Percentiles rank a stretch among this genome's conserved stretches.
Evolutionary conservation across 2,797 vertebrate genomes (phyloP).

Genomic region (Arvicola amphibius): DNA sequence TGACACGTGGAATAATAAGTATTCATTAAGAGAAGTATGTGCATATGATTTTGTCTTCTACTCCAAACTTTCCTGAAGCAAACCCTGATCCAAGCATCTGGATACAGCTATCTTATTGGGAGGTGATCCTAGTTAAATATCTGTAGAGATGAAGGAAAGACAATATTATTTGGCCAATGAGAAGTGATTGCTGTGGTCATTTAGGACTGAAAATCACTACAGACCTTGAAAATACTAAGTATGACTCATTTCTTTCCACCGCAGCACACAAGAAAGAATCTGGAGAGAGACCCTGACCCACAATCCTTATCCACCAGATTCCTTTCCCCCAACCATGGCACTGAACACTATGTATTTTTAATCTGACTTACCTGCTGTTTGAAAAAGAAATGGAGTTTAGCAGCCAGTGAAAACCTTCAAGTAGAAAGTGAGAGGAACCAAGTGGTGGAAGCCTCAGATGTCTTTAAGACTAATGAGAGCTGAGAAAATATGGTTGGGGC

Average conservation of each 20-base stretch:
- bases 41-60: neutral
- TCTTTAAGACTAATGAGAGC: neutral
- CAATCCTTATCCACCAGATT: neutral
- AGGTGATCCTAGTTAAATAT: neutral
- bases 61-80: neutral
- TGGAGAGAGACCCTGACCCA: neutral
- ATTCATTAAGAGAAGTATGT: neutral
- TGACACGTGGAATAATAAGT: neutral
- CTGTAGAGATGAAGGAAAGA: neutral
- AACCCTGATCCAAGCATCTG: neutral
- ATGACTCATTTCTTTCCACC: neutral
- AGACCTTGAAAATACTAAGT: neutral
- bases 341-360: neutral
- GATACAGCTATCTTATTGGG: neutral
- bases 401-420: neutral
- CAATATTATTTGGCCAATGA: neutral
- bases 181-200: neutral
- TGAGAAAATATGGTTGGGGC: accelerated
- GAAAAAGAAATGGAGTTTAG: neutral
- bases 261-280: neutral
- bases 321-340: neutral
- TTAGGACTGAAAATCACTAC: neutral
- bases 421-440: neutral
- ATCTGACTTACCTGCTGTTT: neutral
- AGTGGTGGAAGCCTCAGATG: neutral